These are phyloP conservation scores for Encarsia formosa DNA, from an alignment of 2,888 invertebrate species.

Conservation along the genomic window DNA sequence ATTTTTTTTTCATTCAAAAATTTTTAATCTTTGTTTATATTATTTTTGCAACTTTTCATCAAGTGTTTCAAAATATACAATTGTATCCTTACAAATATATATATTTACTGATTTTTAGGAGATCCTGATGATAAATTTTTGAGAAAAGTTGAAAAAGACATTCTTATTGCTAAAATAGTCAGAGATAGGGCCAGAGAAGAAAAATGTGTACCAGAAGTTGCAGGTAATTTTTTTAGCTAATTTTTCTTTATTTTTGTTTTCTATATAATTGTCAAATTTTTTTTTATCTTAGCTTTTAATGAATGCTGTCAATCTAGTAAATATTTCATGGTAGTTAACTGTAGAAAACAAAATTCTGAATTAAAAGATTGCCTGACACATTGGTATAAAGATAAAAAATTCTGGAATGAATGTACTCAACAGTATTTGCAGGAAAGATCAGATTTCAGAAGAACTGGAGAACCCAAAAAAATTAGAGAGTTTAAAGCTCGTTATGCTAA, in stretches of 20 bases:
- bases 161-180: constrained; percentile 85
- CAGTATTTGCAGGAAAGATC: constrained; percentile 78
- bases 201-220: constrained; percentile 72
- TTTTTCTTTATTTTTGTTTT: not conserved
- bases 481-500: constrained; percentile 13
- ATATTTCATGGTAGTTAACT: constrained; percentile 69
- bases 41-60: not conserved
- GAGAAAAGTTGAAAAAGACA: constrained; percentile 82
- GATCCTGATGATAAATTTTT: constrained; percentile 81
- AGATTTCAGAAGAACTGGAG: constrained; percentile 78
- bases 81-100: not conserved
- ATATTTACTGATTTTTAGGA: constrained; percentile 55
- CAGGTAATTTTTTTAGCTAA: constrained; percentile 49
- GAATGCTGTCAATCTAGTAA: constrained; percentile 64
- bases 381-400: constrained; percentile 77
- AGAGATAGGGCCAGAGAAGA: constrained; percentile 74
- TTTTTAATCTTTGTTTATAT: not conserved
- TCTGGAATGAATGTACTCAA: constrained; percentile 68
- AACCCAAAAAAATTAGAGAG: constrained; percentile 47
- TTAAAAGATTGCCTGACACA: constrained; percentile 67
- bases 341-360: constrained; percentile 66
- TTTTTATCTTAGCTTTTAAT: constrained; percentile 50
- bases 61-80: not conserved
- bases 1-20: not conserved
- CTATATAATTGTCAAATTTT: constrained; percentile 3